Evolutionary conservation across 1,140 invertebrate species (phyloP).

Genomic region (Scaptomyza pallida): DNA sequence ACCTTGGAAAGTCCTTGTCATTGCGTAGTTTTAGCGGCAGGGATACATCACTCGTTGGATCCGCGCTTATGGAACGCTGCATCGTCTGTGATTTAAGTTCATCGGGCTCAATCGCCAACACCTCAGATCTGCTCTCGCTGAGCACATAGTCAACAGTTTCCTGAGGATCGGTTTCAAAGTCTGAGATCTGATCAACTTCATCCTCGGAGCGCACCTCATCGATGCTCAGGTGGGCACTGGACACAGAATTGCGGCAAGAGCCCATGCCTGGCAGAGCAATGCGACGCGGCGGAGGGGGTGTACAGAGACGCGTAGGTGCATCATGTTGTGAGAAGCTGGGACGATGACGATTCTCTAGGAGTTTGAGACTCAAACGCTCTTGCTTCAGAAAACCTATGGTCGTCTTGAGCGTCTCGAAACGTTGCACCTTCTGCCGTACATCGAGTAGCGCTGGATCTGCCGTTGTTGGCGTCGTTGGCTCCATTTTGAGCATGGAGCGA

Average conservation of each 20-base stretch:
- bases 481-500: slow-evolving; percentile 65
- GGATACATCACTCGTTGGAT: slow-evolving; percentile 23
- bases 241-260: slow-evolving; percentile 44
- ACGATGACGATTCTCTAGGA: slow-evolving; percentile 62
- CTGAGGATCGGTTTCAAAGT: slow-evolving; percentile 61
- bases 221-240: slow-evolving; percentile 58
- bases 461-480: slow-evolving; percentile 37
- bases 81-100: slow-evolving; percentile 45
- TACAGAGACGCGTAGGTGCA: not conserved
- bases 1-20: slow-evolving; percentile 74
- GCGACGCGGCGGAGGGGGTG: slow-evolving; percentile 47
- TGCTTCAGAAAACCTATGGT: slow-evolving; percentile 47
- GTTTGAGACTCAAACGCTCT: slow-evolving; percentile 56
- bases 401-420: slow-evolving; percentile 65
- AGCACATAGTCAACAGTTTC: slow-evolving; percentile 24
- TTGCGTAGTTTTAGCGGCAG: slow-evolving; percentile 30
- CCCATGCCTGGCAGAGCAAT: slow-evolving; percentile 37
- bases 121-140: slow-evolving; percentile 52
- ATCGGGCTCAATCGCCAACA: slow-evolving; percentile 25
- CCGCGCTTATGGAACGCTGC: slow-evolving; percentile 65
- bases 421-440: slow-evolving; percentile 74
- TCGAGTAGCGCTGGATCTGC: slow-evolving; percentile 69
- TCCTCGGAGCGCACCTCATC: slow-evolving; percentile 80
- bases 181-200: slow-evolving; percentile 76
- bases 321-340: slow-evolving; percentile 50